These are phyloP conservation scores for Stegodyphus dumicola DNA, from an alignment of 1,140 invertebrate genomes.

Conservation along the genomic window DNA sequence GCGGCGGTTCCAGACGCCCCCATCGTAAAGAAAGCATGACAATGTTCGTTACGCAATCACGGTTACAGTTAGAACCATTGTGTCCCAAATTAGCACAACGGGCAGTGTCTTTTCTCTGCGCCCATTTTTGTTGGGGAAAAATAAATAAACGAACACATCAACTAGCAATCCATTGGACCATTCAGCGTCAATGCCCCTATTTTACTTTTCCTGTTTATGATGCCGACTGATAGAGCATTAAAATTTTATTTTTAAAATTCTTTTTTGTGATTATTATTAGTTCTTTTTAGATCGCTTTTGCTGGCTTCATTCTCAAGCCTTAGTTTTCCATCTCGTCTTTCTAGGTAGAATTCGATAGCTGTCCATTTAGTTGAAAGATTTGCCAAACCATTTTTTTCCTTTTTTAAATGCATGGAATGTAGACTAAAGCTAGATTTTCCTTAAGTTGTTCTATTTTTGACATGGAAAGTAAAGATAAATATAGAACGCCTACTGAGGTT, in stretches of 20 bases:
- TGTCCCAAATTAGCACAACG: constrained; percentile 40
- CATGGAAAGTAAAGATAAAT: background rate
- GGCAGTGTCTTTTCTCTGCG: constrained; percentile 22
- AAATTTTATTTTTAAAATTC: background rate
- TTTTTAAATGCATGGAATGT: constrained; percentile 9
- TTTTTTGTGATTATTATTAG: background rate
- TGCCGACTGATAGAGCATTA: constrained; percentile 1
- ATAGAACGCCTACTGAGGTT: background rate
- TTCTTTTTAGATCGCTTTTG: background rate
- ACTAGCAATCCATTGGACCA: constrained; percentile 13
- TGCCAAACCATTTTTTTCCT: background rate
- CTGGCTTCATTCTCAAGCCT: background rate
- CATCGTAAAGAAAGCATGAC: constrained; percentile 30
- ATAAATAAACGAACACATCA: constrained; percentile 8
- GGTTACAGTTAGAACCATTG: constrained; percentile 35
- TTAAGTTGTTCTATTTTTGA: constrained; percentile 30
- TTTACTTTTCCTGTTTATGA: constrained; percentile 6
- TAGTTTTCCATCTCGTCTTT: background rate
- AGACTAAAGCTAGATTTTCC: constrained; percentile 13
- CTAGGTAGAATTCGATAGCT: background rate
- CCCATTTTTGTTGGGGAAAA: constrained; percentile 34
- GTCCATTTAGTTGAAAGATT: too few relatives aligned
- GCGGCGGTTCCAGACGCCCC: background rate
- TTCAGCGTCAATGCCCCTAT: constrained; percentile 49
- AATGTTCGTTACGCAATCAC: constrained; percentile 33